A percentile compares a stretch with the other conserved stretches of the same genome.
Evolutionary conservation across 2,888 invertebrate species (phyloP).

Genomic region (Sabatieria punctata): DNA sequence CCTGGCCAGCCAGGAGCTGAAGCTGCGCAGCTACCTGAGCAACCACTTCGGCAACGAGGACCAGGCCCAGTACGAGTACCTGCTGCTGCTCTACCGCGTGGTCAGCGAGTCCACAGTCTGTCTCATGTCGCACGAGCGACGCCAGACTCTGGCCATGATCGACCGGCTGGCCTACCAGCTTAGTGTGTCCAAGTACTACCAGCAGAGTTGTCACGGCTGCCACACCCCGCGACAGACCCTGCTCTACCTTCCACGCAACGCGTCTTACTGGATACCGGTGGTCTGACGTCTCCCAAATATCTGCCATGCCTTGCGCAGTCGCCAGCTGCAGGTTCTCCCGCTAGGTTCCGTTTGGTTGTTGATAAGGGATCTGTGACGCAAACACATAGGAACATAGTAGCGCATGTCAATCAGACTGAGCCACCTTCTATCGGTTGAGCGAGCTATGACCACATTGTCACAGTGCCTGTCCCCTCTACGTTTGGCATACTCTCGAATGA

Average conservation of each 20-base stretch:
- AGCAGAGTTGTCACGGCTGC: conserved; percentile 6
- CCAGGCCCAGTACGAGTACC: conserved; percentile 72
- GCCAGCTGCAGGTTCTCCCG: no score
- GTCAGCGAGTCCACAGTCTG: conserved; percentile 97
- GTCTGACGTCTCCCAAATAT: conserved; percentile 14
- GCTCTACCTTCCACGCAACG: conserved; percentile 26
- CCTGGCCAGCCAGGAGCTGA: conserved; percentile 75
- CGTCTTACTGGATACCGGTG: conserved; percentile 26
- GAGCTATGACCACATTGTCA: no score
- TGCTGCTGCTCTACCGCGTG: conserved; percentile 81
- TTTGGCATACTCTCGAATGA: no score
- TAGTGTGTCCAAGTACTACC: conserved; percentile 7
- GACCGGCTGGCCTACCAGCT: conserved; percentile 81
- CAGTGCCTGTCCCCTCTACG: no score
- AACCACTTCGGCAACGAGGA: conserved; percentile 78
- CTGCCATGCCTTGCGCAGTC: no score
- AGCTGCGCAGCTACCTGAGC: conserved; percentile 86
- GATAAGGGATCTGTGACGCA: no score
- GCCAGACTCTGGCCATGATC: conserved; percentile 83
- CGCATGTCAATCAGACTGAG: no score
- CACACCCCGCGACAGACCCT: conserved; percentile 18
- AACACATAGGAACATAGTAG: no score
- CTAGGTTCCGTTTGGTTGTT: no score
- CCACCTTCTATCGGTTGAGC: no score
- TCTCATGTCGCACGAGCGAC: conserved; percentile 94